Base-by-base conservation (phyloP, 2,888 invertebrate species). In the Agonopterix subpropinquella region DNA sequence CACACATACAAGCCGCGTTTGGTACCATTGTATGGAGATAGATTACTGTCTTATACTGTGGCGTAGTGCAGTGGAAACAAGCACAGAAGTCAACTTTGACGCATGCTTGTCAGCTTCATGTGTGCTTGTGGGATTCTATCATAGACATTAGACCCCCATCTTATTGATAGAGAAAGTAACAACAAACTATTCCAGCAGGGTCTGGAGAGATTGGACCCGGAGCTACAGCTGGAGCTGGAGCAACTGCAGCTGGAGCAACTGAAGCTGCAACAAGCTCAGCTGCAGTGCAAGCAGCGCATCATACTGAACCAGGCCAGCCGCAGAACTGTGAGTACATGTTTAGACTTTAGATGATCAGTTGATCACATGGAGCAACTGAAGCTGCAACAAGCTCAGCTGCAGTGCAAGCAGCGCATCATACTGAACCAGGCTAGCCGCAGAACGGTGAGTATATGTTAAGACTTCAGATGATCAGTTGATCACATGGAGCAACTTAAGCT, bases 301-400 rank as follows among this genome's bases (percentile, higher is more conserved):
- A 55, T 80, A 2, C 51, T 80, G 2, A 75, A 72, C 46, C 66
- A 73, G 37, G 64, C 64, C 1, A 70, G 70, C 43, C 73, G 67
- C 53, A 68, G 65, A 9, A n/a, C 39, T 39, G 39, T 39, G 4
- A 39, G 39, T 39, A 39, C 7, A 4, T 2, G 15, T 15, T 18
- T 4, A 18, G 28, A 18, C 18, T 18, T 1, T 13, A 13, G 13
- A 13, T 13, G 2, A 18, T 18, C 18, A 18, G 18, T 18, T 18
- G 18, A 4, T 18, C 18, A 18, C 18, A 18, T 82, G 51, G 65
- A 81, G 39, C 70, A 76, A 36, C 63, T 85, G 28, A 69, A 74
- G 54, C 53, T 84, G 4, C 70, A 76, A 11, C 77, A 83, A 45
- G 73, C 70, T 43, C 72, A 77, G 60, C 57, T 83, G 11, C 59